Conservation (phyloP, 2,888 invertebrate genomes). For the Azorinus chamasolen region DNA sequence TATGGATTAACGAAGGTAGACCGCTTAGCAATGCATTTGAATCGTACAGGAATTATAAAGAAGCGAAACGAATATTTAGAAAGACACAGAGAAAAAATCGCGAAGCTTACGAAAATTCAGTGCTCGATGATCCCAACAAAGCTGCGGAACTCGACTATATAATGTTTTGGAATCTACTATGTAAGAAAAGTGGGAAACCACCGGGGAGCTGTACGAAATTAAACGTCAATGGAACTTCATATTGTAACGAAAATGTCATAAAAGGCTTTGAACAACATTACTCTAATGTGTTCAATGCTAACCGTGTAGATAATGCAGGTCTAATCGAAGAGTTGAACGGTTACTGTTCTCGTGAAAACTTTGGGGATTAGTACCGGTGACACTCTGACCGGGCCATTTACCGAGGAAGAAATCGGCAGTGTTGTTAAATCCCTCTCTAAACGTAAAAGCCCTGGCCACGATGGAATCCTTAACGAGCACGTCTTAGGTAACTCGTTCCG, state of each 20-base stretch:
- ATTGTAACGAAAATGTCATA: neutral
- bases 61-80: neutral
- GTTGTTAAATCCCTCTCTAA: neutral
- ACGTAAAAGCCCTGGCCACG: conserved; percentile 1
- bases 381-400: too few species aligned
- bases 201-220: neutral
- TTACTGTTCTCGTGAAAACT: neutral
- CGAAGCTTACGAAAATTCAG: neutral
- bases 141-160: too few species aligned
- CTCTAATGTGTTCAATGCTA: conserved; percentile 10
- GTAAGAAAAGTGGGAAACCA: neutral
- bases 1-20: neutral
- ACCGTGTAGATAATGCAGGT: too few species aligned
- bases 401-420: neutral
- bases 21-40: neutral
- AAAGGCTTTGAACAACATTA: conserved; percentile 9
- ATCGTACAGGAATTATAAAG: neutral
- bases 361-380: too few species aligned
- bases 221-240: neutral
- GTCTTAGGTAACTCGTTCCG: neutral
- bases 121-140: conserved; percentile 3
- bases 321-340: neutral
- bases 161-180: neutral
- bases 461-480: neutral
- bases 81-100: neutral